These are phyloP conservation scores for Trachurus trachurus DNA, from an alignment of 2,797 vertebrate species.

Conservation along the genomic window DNA sequence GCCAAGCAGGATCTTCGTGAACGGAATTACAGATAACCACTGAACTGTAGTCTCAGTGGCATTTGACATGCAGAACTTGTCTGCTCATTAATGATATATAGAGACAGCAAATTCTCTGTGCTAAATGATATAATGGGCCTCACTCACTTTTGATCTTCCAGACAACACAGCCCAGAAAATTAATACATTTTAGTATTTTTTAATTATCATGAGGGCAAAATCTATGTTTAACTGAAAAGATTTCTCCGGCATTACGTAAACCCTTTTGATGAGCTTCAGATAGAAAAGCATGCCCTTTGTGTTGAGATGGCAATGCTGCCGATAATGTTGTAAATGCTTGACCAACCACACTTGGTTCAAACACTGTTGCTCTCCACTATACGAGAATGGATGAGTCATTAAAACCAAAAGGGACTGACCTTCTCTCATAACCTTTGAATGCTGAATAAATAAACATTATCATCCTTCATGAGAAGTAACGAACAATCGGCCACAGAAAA, in stretches of 20 bases:
- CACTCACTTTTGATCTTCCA: slow-evolving; percentile 43
- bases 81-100: slow-evolving; percentile 53
- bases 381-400: slow-evolving; percentile 43
- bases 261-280: slow-evolving; percentile 25
- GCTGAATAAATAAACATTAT: slow-evolving; percentile 39
- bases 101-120: slow-evolving; percentile 56
- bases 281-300: slow-evolving; percentile 5
- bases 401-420: slow-evolving; percentile 41
- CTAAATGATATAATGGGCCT: slow-evolving; percentile 59
- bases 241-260: slow-evolving; percentile 7
- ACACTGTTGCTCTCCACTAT: background rate
- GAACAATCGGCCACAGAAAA: slow-evolving; percentile 13
- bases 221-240: slow-evolving; percentile 40
- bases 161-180: slow-evolving; percentile 38
- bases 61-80: slow-evolving; percentile 48
- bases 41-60: slow-evolving; percentile 13
- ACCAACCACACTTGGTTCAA: slow-evolving; percentile 24
- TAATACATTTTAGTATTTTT: slow-evolving; percentile 34
- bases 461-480: slow-evolving; percentile 10
- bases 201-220: slow-evolving; percentile 50
- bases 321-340: slow-evolving; percentile 25
- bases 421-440: slow-evolving; percentile 37
- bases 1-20: slow-evolving; percentile 31
- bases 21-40: slow-evolving; percentile 38
- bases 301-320: slow-evolving; percentile 25